These are phyloP conservation scores for Drosophila triauraria DNA, from an alignment of 1,140 invertebrate genomes.

Conservation along the genomic window DNA sequence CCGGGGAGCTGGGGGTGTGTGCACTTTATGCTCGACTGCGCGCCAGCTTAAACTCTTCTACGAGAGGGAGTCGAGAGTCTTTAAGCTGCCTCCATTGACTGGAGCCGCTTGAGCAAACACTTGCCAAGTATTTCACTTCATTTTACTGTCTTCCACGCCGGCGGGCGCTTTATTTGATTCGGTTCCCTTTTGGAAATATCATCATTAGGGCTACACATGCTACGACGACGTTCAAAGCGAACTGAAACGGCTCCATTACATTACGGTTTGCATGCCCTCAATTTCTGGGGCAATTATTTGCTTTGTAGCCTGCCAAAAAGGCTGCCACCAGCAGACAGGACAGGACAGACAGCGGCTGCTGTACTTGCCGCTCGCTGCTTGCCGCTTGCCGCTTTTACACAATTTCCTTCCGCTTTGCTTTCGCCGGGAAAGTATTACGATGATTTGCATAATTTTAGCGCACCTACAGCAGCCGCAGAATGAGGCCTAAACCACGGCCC, in stretches of 20 bases:
- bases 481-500: conserved; percentile 49
- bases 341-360: conserved; percentile 21
- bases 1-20: background rate
- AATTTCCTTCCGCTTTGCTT: conserved; percentile 78
- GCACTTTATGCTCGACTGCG: conserved; percentile 49
- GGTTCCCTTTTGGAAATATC: conserved; percentile 56
- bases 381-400: conserved; percentile 50
- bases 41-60: conserved; percentile 47
- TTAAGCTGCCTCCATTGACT: conserved; percentile 49
- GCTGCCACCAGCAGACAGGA: conserved; percentile 44
- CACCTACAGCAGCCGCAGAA: conserved; percentile 68
- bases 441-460: conserved; percentile 82
- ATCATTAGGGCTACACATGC: conserved; percentile 72
- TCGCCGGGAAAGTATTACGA: conserved; percentile 75
- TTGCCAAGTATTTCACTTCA: conserved; percentile 47
- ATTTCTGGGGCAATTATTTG: conserved; percentile 79
- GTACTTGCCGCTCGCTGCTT: conserved; percentile 5
- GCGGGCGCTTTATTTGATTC: conserved; percentile 47
- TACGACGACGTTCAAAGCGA: conserved; percentile 65
- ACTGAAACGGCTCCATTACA: conserved; percentile 73
- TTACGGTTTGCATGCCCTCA: conserved; percentile 77
- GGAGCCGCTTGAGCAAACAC: conserved; percentile 47
- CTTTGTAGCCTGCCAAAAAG: conserved; percentile 67
- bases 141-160: conserved; percentile 50
- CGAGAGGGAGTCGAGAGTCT: conserved; percentile 16